These are phyloP conservation scores for Leptosomus discolor DNA, from an alignment of 2,113 vertebrate genomes.

Conservation along the genomic window DNA sequence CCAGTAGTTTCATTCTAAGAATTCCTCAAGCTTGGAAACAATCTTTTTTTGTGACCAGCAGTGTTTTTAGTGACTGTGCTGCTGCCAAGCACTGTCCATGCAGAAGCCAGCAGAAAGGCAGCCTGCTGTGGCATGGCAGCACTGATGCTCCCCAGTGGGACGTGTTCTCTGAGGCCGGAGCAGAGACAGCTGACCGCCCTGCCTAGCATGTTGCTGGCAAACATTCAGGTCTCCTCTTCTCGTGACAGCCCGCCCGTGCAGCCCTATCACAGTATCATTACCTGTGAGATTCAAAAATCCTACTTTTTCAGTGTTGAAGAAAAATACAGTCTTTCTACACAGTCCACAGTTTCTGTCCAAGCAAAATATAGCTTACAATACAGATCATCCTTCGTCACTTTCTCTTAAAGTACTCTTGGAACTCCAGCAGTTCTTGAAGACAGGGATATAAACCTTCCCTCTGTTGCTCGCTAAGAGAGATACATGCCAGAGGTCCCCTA, in stretches of 20 bases:
- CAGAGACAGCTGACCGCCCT: fast-evolving
- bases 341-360: background rate
- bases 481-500: background rate
- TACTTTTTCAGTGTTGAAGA: background rate
- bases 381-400: background rate
- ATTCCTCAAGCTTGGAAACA: background rate
- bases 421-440: background rate
- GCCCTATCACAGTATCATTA: background rate
- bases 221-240: background rate
- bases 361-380: background rate
- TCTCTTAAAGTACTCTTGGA: background rate
- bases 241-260: background rate
- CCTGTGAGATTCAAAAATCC: background rate
- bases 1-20: background rate
- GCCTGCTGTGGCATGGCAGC: background rate
- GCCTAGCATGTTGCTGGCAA: background rate
- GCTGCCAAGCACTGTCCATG: background rate
- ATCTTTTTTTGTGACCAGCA: background rate
- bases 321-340: background rate
- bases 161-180: background rate
- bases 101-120: background rate
- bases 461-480: background rate
- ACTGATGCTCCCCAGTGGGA: background rate
- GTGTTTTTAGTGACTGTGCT: background rate
- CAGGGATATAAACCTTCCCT: background rate